These are phyloP conservation scores for Anoplophora glabripennis DNA, from an alignment of 1,140 invertebrate genomes.

Conservation along the genomic window DNA sequence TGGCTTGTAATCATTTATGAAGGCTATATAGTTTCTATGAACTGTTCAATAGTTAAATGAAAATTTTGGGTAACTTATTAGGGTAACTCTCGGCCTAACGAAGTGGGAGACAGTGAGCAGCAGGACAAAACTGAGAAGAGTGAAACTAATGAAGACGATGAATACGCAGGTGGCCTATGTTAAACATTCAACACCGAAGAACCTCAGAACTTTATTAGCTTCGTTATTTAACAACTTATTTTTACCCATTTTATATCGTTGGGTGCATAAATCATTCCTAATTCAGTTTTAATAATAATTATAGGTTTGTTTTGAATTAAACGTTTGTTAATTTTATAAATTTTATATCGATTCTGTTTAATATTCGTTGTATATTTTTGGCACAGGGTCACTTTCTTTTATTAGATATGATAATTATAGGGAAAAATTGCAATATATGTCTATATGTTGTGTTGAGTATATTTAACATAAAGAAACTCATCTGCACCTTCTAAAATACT, in stretches of 20 bases:
- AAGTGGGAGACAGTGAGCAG: neutral
- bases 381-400: neutral
- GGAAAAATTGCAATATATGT: too few relatives aligned
- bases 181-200: slow-evolving; percentile 17
- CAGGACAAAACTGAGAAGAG: neutral
- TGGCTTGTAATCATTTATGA: too few relatives aligned
- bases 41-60: too few relatives aligned
- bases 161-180: slow-evolving; percentile 38
- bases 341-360: too few relatives aligned
- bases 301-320: too few relatives aligned
- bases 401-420: neutral
- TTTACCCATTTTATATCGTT: too few relatives aligned
- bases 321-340: too few relatives aligned
- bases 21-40: too few relatives aligned
- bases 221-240: too few relatives aligned
- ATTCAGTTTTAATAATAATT: too few relatives aligned
- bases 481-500: too few relatives aligned
- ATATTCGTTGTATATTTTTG: neutral
- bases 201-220: too few relatives aligned
- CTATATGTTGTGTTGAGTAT: slow-evolving; percentile 6
- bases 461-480: slow-evolving; percentile 8
- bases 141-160: slow-evolving; percentile 21
- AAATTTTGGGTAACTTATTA: slow-evolving; percentile 4
- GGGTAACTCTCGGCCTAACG: slow-evolving; percentile 6
- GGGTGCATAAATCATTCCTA: neutral